phyloP scores from a whole-genome alignment of 1,140 invertebrate species.

The Ceratina calcarata region DNA sequence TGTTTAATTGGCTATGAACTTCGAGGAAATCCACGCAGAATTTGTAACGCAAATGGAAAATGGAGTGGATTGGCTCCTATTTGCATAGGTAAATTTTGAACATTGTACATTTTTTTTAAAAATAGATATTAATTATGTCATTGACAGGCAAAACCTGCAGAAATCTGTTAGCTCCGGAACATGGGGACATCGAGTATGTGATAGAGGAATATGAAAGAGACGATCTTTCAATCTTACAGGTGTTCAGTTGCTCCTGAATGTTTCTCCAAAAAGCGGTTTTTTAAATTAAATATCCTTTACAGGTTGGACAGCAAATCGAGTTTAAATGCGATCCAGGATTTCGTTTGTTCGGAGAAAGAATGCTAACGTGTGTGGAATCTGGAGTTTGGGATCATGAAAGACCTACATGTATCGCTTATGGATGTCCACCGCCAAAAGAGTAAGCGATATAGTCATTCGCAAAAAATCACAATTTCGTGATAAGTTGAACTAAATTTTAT shows the following conservation, averaged over 20 bases:
- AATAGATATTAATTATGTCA: neutral
- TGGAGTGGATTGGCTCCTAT: slow-evolving; percentile 80
- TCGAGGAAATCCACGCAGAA: slow-evolving; percentile 75
- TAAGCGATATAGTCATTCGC: slow-evolving; percentile 18
- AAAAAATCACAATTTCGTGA: neutral
- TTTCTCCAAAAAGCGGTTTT: neutral
- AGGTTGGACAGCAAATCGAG: slow-evolving; percentile 78
- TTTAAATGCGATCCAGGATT: slow-evolving; percentile 78
- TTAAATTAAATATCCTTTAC: slow-evolving; percentile 16
- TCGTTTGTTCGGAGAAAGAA: slow-evolving; percentile 72
- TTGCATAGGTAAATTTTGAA: slow-evolving; percentile 75
- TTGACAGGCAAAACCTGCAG: slow-evolving; percentile 73
- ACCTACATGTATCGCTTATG: slow-evolving; percentile 70
- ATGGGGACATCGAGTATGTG: slow-evolving; percentile 75
- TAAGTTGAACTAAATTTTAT: neutral
- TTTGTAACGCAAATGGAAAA: slow-evolving; percentile 80
- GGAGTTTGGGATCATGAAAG: slow-evolving; percentile 78
- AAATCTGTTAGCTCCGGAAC: slow-evolving; percentile 74
- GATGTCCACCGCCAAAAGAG: slow-evolving; percentile 65
- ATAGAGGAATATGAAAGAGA: slow-evolving; percentile 72
- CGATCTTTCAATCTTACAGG: slow-evolving; percentile 71
- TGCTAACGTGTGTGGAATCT: slow-evolving; percentile 79
- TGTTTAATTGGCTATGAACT: slow-evolving; percentile 81
- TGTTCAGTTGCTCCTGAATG: slow-evolving; percentile 6
- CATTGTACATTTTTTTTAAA: neutral